A percentile compares a stretch with the other conserved stretches of the same genome.
phyloP scores from a whole-genome alignment of 35 echinoderm and acorn worm genomes.

The Lytechinus pictus region DNA sequence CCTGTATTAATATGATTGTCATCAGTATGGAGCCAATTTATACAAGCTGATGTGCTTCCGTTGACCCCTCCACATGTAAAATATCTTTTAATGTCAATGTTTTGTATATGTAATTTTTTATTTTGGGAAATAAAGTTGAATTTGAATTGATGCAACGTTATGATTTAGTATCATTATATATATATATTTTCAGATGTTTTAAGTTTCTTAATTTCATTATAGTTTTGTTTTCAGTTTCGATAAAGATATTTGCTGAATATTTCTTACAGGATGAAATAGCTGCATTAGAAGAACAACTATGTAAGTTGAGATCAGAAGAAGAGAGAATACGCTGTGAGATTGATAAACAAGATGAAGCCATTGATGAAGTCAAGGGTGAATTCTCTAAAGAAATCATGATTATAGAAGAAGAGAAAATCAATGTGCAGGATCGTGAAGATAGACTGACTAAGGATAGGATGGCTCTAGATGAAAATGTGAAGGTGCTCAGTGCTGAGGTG shows the following conservation, averaged over 20 bases:
- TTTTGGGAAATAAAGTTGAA: no score
- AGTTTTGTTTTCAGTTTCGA: no score
- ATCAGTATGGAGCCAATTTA: no score
- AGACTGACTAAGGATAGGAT: constrained; percentile 22
- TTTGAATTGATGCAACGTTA: no score
- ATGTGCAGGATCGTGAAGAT: constrained; percentile 12
- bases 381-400: constrained; percentile 29
- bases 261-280: constrained; percentile 19
- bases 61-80: no score
- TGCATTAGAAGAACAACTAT: not conserved
- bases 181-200: no score
- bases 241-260: not conserved
- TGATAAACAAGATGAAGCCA: not conserved
- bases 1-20: no score
- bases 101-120: no score
- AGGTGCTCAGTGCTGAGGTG: not conserved
- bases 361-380: not conserved
- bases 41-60: no score
- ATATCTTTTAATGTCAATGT: no score
- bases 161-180: no score
- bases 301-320: not conserved
- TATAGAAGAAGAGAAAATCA: not conserved
- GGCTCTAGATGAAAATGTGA: not conserved
- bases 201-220: no score
- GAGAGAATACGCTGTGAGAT: not conserved